phyloP scores from a whole-genome alignment of 1,140 invertebrate genomes.

The Drosophila ficusphila region DNA sequence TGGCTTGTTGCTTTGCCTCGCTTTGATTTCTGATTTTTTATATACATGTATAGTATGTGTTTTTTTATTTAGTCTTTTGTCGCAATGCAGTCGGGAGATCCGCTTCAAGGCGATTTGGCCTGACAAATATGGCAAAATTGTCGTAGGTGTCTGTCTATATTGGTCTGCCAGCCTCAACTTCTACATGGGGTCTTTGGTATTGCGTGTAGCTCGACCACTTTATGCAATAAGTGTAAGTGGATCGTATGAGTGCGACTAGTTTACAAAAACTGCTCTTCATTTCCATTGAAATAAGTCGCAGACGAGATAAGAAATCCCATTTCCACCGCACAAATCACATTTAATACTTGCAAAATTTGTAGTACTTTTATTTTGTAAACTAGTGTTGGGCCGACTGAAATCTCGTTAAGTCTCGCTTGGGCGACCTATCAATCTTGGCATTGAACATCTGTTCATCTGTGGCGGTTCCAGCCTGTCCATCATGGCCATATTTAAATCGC shows the following conservation, averaged over 20 bases:
- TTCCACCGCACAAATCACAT: too few relatives aligned
- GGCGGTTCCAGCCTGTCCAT: neutral
- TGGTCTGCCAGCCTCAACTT: slow-evolving; percentile 38
- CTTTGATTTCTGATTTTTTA: neutral
- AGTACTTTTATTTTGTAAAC: neutral
- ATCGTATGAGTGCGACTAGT: too few relatives aligned
- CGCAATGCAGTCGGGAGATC: slow-evolving; percentile 43
- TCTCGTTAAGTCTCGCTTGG: neutral
- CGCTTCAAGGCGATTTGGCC: slow-evolving; percentile 53
- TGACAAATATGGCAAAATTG: slow-evolving; percentile 74
- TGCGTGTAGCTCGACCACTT: slow-evolving; percentile 28
- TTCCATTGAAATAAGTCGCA: too few relatives aligned
- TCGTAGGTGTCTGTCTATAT: slow-evolving; percentile 66
- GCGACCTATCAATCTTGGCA: slow-evolving; percentile 27
- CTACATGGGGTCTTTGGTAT: slow-evolving; percentile 25
- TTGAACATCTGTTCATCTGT: slow-evolving; percentile 26
- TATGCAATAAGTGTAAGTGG: slow-evolving; percentile 51
- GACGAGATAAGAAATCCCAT: too few relatives aligned
- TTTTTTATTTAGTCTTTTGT: too few relatives aligned
- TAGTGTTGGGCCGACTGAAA: neutral
- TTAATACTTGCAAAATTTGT: neutral
- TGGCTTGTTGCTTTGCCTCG: neutral
- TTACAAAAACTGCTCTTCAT: neutral
- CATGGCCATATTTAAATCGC: neutral
- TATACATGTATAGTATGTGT: too few relatives aligned